phyloP scores from a whole-genome alignment of 2,888 invertebrate genomes.

The Falcaria lacertinaria region DNA sequence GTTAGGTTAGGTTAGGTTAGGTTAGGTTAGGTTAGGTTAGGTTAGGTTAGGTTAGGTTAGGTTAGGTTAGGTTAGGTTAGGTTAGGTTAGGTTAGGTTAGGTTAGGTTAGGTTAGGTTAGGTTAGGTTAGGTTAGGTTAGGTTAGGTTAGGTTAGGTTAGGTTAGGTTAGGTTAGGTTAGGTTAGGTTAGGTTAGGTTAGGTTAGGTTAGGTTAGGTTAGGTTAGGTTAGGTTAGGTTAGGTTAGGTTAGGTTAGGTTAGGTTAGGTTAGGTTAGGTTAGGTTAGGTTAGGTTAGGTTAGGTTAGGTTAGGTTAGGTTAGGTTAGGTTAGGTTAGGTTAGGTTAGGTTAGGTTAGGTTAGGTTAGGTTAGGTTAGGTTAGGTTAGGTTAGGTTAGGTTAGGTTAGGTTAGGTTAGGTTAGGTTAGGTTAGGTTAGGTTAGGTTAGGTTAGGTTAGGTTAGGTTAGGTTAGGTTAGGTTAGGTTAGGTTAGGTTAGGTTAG shows the following conservation, averaged over 20 bases:
- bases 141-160: slow-evolving; percentile 6
- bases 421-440: slow-evolving; percentile 17
- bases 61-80: slow-evolving; percentile 10
- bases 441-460: slow-evolving; percentile 22
- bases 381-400: slow-evolving; percentile 25
- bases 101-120: slow-evolving; percentile 13
- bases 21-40: slow-evolving; percentile 6
- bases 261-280: slow-evolving; percentile 11
- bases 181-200: slow-evolving; percentile 9
- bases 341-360: slow-evolving; percentile 20
- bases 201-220: slow-evolving; percentile 10
- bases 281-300: slow-evolving; percentile 8
- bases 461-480: slow-evolving; percentile 22
- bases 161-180: slow-evolving; percentile 6
- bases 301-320: slow-evolving; percentile 17
- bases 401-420: slow-evolving; percentile 20
- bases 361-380: slow-evolving; percentile 18
- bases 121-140: slow-evolving; percentile 8
- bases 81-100: slow-evolving; percentile 13
- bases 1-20: slow-evolving; percentile 6
- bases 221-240: slow-evolving; percentile 10
- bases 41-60: slow-evolving; percentile 5
- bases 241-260: slow-evolving; percentile 11
- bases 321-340: slow-evolving; percentile 17
- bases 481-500: slow-evolving; percentile 24